Conservation (phyloP, 2,888 invertebrate species). For the Tigriopus californicus region DNA sequence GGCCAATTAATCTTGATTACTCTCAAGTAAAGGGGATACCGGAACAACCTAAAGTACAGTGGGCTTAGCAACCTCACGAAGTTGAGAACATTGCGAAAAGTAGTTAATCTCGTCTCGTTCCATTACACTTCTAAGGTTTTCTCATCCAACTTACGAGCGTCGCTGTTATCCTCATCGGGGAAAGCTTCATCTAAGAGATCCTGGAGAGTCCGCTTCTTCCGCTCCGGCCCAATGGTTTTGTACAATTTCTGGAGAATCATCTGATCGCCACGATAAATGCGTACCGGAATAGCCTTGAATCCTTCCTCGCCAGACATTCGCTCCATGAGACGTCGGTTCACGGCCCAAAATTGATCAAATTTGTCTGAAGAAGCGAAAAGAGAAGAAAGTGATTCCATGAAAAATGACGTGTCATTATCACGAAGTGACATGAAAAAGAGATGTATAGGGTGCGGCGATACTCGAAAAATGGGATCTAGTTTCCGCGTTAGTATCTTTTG, state of each 20-base stretch:
- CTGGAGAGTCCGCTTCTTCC: constrained; percentile 46
- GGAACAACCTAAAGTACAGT: too few species aligned
- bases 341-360: constrained; percentile 97
- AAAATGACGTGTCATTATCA: too few species aligned
- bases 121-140: neutral
- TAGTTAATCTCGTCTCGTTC: too few species aligned
- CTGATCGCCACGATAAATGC: constrained; percentile 49
- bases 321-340: constrained; percentile 89
- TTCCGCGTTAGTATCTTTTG: too few species aligned
- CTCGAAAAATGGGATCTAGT: too few species aligned
- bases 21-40: too few species aligned
- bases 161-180: constrained; percentile 27
- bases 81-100: too few species aligned
- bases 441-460: too few species aligned
- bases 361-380: constrained; percentile 45
- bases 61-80: too few species aligned
- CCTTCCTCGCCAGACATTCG: constrained; percentile 43
- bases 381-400: neutral
- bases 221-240: constrained; percentile 52
- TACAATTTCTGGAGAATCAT: constrained; percentile 54
- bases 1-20: too few species aligned
- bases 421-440: too few species aligned
- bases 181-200: constrained; percentile 50
- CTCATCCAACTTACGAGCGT: neutral
- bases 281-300: constrained; percentile 73